phyloP scores from a whole-genome alignment of 2,888 invertebrate species.

The Aleiodes alternator region DNA sequence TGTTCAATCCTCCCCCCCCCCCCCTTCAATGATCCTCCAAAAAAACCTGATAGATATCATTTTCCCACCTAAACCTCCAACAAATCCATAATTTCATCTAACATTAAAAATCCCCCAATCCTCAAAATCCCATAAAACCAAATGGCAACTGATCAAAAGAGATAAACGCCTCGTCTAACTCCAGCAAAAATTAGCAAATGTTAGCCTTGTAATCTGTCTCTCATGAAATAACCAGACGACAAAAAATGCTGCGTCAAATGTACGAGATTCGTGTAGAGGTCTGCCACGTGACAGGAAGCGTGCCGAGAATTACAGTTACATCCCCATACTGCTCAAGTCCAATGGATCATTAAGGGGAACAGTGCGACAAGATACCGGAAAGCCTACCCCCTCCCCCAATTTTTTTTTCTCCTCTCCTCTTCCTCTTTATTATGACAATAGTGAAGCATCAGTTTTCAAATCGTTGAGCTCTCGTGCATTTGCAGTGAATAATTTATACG shows the following conservation, averaged over 20 bases:
- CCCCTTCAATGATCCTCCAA: too few relatives aligned
- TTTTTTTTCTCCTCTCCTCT: conserved; percentile 22
- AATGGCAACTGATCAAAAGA: conserved; percentile 10
- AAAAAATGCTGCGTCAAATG: conserved; percentile 62
- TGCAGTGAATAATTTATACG: conserved; percentile 3
- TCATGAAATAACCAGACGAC: conserved; percentile 45
- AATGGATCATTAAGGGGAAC: conserved; percentile 72
- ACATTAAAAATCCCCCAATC: too few relatives aligned
- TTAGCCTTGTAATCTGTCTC: conserved; percentile 66
- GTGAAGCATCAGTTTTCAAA: neutral
- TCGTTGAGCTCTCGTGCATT: conserved; percentile 8
- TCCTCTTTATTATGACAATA: conserved; percentile 4
- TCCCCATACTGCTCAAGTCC: conserved; percentile 63
- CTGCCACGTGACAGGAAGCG: conserved; percentile 70
- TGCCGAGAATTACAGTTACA: conserved; percentile 70
- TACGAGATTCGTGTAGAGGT: conserved; percentile 43
- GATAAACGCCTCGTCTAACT: neutral
- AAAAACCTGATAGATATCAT: too few relatives aligned
- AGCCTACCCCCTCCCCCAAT: conserved; percentile 51
- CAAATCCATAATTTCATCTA: too few relatives aligned
- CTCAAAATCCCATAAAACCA: neutral
- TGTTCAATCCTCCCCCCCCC: too few relatives aligned
- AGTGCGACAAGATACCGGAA: conserved; percentile 71
- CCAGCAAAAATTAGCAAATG: conserved; percentile 64
- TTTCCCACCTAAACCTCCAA: too few relatives aligned